These are phyloP conservation scores for Cavia aperea DNA, from an alignment of 2,113 vertebrate species.

Conservation along the genomic window DNA sequence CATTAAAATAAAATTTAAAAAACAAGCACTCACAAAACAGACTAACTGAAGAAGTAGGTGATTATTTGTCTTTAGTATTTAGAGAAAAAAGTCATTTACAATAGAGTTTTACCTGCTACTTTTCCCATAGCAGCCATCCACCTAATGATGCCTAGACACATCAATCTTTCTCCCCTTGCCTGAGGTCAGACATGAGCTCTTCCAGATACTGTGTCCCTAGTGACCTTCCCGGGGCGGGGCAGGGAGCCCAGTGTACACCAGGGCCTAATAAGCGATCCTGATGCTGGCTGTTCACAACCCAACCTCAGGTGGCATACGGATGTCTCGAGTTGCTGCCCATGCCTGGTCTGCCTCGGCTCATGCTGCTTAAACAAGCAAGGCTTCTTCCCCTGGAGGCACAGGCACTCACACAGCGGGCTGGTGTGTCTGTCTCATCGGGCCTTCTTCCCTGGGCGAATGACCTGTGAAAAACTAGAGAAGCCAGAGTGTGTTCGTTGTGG, in stretches of 20 bases:
- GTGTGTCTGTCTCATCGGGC: not conserved
- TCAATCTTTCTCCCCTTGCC: constrained; percentile 42
- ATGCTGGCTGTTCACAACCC: not conserved
- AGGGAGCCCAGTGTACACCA: not conserved
- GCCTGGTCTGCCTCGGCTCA: not conserved
- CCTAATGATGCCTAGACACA: not conserved
- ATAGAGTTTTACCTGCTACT: constrained; percentile 4
- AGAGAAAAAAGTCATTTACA: constrained; percentile 8
- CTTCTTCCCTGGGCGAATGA: not conserved
- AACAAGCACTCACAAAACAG: constrained; percentile 1
- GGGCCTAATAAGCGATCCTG: not conserved
- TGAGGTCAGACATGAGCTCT: constrained; percentile 12
- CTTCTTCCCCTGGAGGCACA: not conserved
- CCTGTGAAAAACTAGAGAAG: not conserved
- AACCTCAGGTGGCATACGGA: fast-evolving
- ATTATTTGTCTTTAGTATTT: constrained; percentile 52
- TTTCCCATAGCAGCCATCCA: constrained; percentile 31
- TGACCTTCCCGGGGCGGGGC: not conserved
- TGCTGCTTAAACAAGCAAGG: not conserved
- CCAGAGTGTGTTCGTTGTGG: too few species aligned
- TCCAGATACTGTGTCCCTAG: not conserved
- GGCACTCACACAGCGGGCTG: not conserved
- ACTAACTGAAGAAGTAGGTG: constrained; percentile 34
- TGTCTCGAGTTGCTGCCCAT: not conserved
- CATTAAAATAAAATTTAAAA: too few species aligned